Percentiles rank a stretch among this genome's conserved stretches.
phyloP scores from a whole-genome alignment of 1,140 invertebrate genomes.

The Camponotus vicinus region DNA sequence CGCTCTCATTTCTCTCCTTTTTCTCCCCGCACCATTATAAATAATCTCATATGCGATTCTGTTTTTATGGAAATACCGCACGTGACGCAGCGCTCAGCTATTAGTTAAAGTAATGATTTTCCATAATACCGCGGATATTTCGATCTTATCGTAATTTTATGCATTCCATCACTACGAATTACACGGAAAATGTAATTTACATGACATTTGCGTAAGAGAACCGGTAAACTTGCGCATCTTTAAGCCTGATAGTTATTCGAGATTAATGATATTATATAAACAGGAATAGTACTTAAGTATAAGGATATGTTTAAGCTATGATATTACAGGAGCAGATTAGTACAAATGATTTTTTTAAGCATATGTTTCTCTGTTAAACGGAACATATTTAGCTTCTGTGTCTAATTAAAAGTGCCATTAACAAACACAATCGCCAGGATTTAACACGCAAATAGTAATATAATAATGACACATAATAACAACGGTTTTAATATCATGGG shows the following conservation, averaged over 20 bases:
- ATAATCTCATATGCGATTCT: background rate
- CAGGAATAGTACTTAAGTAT: background rate
- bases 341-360: conserved; percentile 2
- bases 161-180: conserved; percentile 30
- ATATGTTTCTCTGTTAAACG: background rate
- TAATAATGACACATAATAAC: conserved; percentile 64
- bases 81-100: background rate
- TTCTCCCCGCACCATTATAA: background rate
- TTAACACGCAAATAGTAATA: conserved; percentile 33
- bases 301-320: background rate
- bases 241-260: conserved; percentile 13
- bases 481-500: conserved; percentile 59
- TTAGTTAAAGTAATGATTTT: conserved; percentile 9
- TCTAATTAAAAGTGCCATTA: conserved; percentile 55
- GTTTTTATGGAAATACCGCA: background rate
- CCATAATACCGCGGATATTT: background rate
- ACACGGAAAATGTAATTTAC: conserved; percentile 38
- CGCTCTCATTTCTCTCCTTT: too few relatives aligned
- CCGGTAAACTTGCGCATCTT: background rate
- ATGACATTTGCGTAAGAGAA: conserved; percentile 37
- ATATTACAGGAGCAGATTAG: conserved; percentile 7
- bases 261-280: conserved; percentile 38
- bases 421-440: conserved; percentile 13
- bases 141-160: conserved; percentile 27
- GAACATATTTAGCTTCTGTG: background rate